Evolutionary conservation across 2,797 vertebrate genomes (phyloP).

Genomic region (Bovichtus diacanthus): DNA sequence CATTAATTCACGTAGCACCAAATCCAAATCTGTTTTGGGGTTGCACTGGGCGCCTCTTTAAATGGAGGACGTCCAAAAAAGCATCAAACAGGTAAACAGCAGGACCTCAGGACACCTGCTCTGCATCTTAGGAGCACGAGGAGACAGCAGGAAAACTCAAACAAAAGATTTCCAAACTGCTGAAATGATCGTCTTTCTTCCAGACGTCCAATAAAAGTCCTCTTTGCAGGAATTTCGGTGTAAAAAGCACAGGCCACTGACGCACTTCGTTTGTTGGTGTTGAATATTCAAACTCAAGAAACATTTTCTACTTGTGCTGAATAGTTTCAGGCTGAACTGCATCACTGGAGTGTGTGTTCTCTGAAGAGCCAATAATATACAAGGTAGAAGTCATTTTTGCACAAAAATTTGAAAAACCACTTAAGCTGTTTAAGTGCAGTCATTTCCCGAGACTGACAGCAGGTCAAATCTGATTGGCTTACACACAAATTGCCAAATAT

Average conservation of each 20-base stretch:
- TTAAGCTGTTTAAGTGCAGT: not conserved
- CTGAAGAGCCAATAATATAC: not conserved
- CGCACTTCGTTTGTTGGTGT: not conserved
- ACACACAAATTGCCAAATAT: too few species aligned
- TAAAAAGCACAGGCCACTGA: not conserved
- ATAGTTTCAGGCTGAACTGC: not conserved
- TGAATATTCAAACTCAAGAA: not conserved
- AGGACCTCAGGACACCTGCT: not conserved
- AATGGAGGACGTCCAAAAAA: not conserved
- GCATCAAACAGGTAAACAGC: not conserved
- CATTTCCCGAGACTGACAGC: not conserved
- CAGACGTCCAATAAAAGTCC: not conserved
- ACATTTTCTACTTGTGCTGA: not conserved
- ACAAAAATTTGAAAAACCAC: not conserved
- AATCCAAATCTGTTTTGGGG: not conserved
- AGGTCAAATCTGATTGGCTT: not conserved
- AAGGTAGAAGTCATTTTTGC: not conserved
- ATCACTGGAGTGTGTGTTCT: not conserved
- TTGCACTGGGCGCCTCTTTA: not conserved
- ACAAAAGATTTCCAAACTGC: not conserved
- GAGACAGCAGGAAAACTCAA: not conserved
- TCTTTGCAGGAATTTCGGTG: not conserved
- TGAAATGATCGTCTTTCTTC: not conserved
- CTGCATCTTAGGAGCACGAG: not conserved
- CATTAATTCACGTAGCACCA: not conserved